These are phyloP conservation scores for Dysmachus trigonus DNA, from an alignment of 2,888 invertebrate species.

Conservation along the genomic window DNA sequence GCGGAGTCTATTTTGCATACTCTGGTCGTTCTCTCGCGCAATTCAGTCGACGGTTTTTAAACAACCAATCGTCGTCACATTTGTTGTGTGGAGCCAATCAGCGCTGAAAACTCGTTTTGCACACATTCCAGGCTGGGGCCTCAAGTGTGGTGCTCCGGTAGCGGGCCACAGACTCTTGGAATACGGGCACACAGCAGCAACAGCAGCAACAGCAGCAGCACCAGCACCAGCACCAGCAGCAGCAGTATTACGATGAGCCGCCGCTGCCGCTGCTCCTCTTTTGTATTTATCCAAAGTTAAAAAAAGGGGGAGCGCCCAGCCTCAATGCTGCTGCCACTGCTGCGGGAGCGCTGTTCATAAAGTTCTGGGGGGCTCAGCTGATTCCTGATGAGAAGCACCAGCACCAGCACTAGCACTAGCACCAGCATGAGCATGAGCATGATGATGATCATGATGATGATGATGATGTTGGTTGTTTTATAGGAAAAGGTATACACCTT, in stretches of 20 bases:
- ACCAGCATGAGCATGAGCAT: not conserved
- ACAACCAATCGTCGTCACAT: conserved; percentile 45
- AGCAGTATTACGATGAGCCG: not conserved
- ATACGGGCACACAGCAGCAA: not conserved
- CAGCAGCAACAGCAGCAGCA: too few species aligned
- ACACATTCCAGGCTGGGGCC: conserved; percentile 26
- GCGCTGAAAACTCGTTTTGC: conserved; percentile 43
- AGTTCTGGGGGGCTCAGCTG: not conserved
- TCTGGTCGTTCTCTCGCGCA: conserved; percentile 44
- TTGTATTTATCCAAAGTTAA: not conserved
- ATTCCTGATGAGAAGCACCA: not conserved
- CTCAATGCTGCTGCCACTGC: not conserved
- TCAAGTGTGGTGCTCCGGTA: not conserved
- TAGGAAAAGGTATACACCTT: not conserved
- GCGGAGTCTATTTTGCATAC: conserved; percentile 50
- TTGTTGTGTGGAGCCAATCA: conserved; percentile 44
- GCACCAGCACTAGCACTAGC: not conserved
- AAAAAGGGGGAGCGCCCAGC: not conserved
- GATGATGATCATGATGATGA: not conserved
- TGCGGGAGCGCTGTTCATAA: not conserved
- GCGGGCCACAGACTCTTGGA: not conserved
- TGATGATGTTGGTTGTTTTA: not conserved
- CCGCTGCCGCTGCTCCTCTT: not conserved
- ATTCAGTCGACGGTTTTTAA: conserved; percentile 44
- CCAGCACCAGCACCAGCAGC: too few species aligned